These are phyloP conservation scores for Eleginops maclovinus DNA, from an alignment of 2,113 vertebrate species.

Conservation along the genomic window DNA sequence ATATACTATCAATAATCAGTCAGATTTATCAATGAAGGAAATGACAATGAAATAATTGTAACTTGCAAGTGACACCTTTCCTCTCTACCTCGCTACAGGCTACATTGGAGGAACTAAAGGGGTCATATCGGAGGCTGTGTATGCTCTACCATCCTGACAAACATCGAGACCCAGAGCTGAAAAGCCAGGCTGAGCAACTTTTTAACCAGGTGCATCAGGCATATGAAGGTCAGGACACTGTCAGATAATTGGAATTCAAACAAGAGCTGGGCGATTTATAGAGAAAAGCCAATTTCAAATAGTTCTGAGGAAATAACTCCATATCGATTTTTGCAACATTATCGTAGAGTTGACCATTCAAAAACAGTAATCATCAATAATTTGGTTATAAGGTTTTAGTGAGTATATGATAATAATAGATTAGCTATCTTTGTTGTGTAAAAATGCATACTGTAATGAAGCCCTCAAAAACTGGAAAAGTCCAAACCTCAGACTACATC, in stretches of 20 bases:
- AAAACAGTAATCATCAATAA: too few relatives aligned
- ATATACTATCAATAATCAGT: neutral
- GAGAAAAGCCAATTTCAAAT: too few relatives aligned
- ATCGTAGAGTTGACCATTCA: too few relatives aligned
- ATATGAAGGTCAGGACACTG: slow-evolving; percentile 88
- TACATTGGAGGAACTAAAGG: slow-evolving; percentile 93
- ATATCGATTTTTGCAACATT: too few relatives aligned
- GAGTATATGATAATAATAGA: too few relatives aligned
- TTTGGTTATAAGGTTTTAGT: too few relatives aligned
- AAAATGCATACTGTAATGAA: too few relatives aligned
- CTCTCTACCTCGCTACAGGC: slow-evolving; percentile 82
- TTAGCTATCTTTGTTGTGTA: too few relatives aligned
- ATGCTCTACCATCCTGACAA: slow-evolving; percentile 99
- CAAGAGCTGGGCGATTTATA: too few relatives aligned
- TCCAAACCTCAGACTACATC: too few relatives aligned
- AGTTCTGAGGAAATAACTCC: too few relatives aligned
- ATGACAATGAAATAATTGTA: neutral
- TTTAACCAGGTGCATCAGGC: slow-evolving; percentile 96
- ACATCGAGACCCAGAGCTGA: slow-evolving; percentile 94
- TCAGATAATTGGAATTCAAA: neutral
- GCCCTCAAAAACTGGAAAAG: too few relatives aligned
- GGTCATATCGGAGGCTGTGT: slow-evolving; percentile 93
- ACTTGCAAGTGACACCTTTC: neutral
- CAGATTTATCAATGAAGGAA: neutral
- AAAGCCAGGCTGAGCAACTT: slow-evolving; percentile 91